These are phyloP conservation scores for Pteropus alecto DNA, from an alignment of 2,113 vertebrate species.

Conservation along the genomic window DNA sequence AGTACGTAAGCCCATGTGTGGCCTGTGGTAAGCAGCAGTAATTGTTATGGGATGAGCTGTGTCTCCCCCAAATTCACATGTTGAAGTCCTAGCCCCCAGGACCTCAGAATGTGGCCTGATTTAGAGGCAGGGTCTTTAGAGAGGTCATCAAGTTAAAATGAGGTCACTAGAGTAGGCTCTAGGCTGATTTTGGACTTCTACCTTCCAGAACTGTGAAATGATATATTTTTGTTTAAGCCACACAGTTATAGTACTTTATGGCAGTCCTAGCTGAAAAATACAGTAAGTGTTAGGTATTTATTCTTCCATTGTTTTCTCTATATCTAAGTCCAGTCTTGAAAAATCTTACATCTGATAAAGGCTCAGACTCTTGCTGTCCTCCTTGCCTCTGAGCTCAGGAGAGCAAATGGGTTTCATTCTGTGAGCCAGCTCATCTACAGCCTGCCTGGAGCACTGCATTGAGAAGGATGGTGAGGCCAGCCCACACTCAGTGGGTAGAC, in stretches of 20 bases:
- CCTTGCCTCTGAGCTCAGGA: neutral
- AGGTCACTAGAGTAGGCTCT: neutral
- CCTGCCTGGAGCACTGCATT: neutral
- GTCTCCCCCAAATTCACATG: neutral
- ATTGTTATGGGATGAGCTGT: rapidly evolving
- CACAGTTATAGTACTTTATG: too few species aligned
- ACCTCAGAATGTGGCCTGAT: neutral
- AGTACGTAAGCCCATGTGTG: neutral
- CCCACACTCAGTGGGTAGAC: too few species aligned
- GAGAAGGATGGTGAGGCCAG: neutral
- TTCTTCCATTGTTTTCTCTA: neutral
- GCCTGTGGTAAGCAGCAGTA: neutral
- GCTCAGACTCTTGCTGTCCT: too few species aligned
- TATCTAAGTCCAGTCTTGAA: neutral
- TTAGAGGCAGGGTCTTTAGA: neutral
- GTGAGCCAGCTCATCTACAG: neutral
- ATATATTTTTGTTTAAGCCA: too few species aligned
- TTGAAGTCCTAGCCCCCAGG: neutral
- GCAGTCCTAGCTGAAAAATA: neutral
- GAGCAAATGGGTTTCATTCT: neutral
- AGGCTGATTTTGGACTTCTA: neutral
- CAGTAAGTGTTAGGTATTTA: too few species aligned
- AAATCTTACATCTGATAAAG: neutral
- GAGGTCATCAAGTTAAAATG: neutral
- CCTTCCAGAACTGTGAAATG: neutral